phyloP scores from a whole-genome alignment of 2,113 vertebrate species.

The Cyprinodon variegatus region DNA sequence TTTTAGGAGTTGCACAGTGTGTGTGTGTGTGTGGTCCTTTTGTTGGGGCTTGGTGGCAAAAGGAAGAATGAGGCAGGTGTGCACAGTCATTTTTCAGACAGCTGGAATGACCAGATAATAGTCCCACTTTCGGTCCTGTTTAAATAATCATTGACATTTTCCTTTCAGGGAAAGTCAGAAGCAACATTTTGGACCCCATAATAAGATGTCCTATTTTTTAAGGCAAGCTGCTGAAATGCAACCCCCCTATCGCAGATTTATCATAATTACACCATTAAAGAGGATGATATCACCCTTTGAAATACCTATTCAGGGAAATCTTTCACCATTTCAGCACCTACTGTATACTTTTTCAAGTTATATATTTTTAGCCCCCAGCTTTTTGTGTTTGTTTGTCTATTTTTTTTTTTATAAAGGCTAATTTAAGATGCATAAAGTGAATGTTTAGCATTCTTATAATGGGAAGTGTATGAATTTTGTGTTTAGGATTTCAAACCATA shows the following conservation, averaged over 20 bases:
- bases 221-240: constrained; percentile 19
- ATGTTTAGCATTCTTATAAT: constrained; percentile 58
- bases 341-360: constrained; percentile 8
- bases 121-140: not conserved
- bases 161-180: constrained; percentile 21
- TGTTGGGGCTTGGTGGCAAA: constrained; percentile 34
- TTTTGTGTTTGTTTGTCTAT: not conserved
- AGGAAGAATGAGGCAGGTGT: constrained; percentile 33
- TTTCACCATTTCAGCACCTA: constrained; percentile 21
- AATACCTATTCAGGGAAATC: constrained; percentile 5
- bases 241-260: constrained; percentile 19
- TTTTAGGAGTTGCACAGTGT: constrained; percentile 29
- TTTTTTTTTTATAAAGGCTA: constrained; percentile 21
- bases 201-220: constrained; percentile 15
- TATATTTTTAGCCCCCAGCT: not conserved
- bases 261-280: constrained; percentile 24
- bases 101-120: constrained; percentile 6
- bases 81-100: constrained; percentile 27
- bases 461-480: constrained; percentile 61
- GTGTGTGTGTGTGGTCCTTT: constrained; percentile 40
- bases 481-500: constrained; percentile 58
- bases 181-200: constrained; percentile 5
- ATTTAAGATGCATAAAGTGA: constrained; percentile 32
- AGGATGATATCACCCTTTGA: constrained; percentile 31
- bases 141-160: constrained; percentile 33